Conservation (phyloP, 2,888 invertebrate species). For the Sinohyriopsis cumingii region DNA sequence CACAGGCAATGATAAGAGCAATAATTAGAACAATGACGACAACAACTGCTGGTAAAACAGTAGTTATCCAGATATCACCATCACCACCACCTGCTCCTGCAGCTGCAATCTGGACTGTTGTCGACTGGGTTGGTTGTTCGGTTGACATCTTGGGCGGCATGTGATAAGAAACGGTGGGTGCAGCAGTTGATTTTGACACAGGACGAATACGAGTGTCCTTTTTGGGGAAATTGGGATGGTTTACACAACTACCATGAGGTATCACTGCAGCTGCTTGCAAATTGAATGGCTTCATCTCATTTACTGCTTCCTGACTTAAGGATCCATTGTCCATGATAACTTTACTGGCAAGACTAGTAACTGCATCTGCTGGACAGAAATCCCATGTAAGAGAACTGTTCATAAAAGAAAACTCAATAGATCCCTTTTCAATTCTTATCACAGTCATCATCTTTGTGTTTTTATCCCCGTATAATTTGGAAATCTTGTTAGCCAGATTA, state of each 20-base stretch:
- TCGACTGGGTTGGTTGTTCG: slow-evolving; percentile 11
- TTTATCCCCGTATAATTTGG: slow-evolving; percentile 83
- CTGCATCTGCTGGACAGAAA: slow-evolving; percentile 83
- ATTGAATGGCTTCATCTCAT: slow-evolving; percentile 53
- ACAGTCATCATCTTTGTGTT: slow-evolving; percentile 80
- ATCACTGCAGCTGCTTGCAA: slow-evolving; percentile 41
- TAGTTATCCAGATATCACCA: slow-evolving; percentile 77
- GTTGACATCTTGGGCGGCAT: not conserved
- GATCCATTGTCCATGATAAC: slow-evolving; percentile 69
- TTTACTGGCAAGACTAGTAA: slow-evolving; percentile 78
- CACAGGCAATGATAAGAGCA: slow-evolving; percentile 89
- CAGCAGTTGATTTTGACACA: slow-evolving; percentile 1
- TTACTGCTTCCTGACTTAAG: slow-evolving; percentile 53
- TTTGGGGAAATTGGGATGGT: slow-evolving; percentile 48
- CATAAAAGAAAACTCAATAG: slow-evolving; percentile 79
- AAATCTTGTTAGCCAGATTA: slow-evolving; percentile 80
- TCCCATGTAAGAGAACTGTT: slow-evolving; percentile 88
- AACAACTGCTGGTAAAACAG: slow-evolving; percentile 88
- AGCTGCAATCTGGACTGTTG: slow-evolving; percentile 22
- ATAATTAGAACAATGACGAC: slow-evolving; percentile 86
- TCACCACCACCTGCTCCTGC: slow-evolving; percentile 44
- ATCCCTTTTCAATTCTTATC: slow-evolving; percentile 80
- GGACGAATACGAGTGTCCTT: slow-evolving; percentile 14
- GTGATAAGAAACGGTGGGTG: not conserved
- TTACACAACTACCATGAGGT: slow-evolving; percentile 72